phyloP scores from a whole-genome alignment of 2,113 vertebrate species.

The Phyllostomus discolor region DNA sequence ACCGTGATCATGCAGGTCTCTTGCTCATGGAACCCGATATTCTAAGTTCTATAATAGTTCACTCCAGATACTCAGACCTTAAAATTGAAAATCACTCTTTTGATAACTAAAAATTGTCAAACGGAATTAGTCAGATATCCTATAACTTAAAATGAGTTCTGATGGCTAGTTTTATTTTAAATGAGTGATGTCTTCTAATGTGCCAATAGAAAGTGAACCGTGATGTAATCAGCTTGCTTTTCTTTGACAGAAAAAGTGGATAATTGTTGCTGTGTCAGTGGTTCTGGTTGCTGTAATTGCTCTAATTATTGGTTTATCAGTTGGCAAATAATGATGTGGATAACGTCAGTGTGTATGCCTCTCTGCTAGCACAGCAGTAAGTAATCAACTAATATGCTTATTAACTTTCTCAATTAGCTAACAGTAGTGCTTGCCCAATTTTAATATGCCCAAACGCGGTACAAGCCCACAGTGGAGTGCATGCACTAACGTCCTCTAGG shows the following conservation, averaged over 20 bases:
- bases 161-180: background rate
- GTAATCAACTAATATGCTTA: conserved; percentile 75
- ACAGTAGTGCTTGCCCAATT: background rate
- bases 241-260: conserved; percentile 91
- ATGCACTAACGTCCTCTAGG: background rate
- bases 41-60: too few species aligned
- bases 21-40: background rate
- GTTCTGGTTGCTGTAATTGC: conserved; percentile 86
- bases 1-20: rapidly evolving
- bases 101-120: background rate
- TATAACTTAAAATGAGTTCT: background rate
- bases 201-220: background rate
- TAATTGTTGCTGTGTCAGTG: conserved; percentile 86
- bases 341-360: conserved; percentile 62
- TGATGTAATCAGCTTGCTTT: conserved; percentile 42
- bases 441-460: background rate
- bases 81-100: background rate
- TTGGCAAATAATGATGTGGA: conserved; percentile 84
- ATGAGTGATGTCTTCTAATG: background rate
- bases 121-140: background rate
- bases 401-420: background rate
- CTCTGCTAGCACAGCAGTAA: conserved; percentile 78
- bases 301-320: conserved; percentile 91
- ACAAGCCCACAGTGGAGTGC: rapidly evolving
- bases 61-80: background rate